phyloP scores from a whole-genome alignment of 2,888 invertebrate genomes.

The Camponotus fellah region DNA sequence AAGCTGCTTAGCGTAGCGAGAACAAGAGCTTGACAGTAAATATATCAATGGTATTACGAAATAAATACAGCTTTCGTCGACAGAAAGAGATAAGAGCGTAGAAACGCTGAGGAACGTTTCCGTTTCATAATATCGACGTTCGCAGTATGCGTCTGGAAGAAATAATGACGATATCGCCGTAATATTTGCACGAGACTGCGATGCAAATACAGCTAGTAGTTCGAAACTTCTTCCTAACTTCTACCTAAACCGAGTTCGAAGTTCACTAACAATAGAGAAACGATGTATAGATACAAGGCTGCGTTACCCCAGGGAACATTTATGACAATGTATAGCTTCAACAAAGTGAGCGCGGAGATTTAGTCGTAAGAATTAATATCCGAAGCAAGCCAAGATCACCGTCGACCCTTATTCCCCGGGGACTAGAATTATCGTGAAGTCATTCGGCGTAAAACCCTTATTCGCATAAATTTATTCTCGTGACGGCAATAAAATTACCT shows the following conservation, averaged over 20 bases:
- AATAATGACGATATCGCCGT: constrained; percentile 34
- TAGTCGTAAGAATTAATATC: constrained; percentile 43
- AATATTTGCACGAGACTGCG: constrained; percentile 39
- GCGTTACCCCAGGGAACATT: constrained; percentile 35
- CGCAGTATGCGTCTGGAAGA: background rate
- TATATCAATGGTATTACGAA: constrained; percentile 47
- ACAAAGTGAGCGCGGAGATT: constrained; percentile 17
- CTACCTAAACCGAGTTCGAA: constrained; percentile 24
- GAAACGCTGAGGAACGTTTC: background rate
- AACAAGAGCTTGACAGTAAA: constrained; percentile 45
- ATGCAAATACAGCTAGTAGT: constrained; percentile 31
- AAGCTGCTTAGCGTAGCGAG: constrained; percentile 50
- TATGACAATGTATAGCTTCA: constrained; percentile 3
- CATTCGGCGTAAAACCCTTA: constrained; percentile 15
- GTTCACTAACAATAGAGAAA: constrained; percentile 42
- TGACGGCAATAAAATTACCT: constrained; percentile 33
- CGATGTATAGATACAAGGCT: constrained; percentile 18
- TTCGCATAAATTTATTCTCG: constrained; percentile 5
- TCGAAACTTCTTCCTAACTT: constrained; percentile 45
- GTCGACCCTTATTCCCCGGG: background rate
- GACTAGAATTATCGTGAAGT: background rate
- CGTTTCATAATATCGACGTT: background rate
- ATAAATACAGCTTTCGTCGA: constrained; percentile 29
- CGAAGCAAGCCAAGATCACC: background rate
- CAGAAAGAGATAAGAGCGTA: background rate